Conservation (phyloP, 2,797 vertebrate species). For the Cossypha caffra region DNA sequence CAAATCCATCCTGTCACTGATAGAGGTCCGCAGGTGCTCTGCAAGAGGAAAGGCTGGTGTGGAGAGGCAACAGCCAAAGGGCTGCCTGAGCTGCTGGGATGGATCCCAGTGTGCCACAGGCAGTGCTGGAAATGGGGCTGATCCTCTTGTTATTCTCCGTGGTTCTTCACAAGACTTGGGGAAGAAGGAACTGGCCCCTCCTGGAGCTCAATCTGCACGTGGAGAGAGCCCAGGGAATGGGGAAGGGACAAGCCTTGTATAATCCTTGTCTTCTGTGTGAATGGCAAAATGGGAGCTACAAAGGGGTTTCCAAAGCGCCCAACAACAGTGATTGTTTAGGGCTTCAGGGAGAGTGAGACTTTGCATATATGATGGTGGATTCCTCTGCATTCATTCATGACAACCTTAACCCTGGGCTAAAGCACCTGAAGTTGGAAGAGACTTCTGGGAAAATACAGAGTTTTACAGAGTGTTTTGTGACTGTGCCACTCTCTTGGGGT, state of each 20-base stretch:
- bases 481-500: background rate
- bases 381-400: background rate
- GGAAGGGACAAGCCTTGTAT: background rate
- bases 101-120: background rate
- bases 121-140: background rate
- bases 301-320: background rate
- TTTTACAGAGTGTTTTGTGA: background rate
- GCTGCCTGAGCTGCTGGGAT: background rate
- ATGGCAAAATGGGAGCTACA: background rate
- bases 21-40: conserved; percentile 83
- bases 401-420: background rate
- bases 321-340: background rate
- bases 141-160: background rate
- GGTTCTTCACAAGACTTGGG: background rate
- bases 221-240: background rate
- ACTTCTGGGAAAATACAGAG: background rate
- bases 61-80: background rate
- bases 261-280: background rate
- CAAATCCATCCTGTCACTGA: conserved; percentile 77
- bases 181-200: background rate
- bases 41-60: conserved; percentile 15
- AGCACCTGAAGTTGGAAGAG: background rate
- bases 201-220: background rate
- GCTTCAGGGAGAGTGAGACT: background rate
- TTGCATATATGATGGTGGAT: background rate